These are phyloP conservation scores for Pseudococcus jackbeardsleyi DNA, from an alignment of 2,888 invertebrate species.

Conservation along the genomic window DNA sequence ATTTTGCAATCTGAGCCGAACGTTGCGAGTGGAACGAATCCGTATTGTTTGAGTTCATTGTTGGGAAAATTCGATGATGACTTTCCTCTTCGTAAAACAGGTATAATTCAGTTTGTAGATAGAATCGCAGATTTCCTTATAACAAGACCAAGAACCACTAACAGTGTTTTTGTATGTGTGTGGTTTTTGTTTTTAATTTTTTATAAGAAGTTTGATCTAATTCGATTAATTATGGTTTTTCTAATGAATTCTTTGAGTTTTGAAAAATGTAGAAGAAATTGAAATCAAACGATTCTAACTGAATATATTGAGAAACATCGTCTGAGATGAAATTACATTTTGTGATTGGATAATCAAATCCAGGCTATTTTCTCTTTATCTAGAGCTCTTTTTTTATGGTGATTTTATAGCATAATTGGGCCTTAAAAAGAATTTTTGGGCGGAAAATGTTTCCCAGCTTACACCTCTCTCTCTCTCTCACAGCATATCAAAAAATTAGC, in stretches of 20 bases:
- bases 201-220: background rate
- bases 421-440: too few species aligned
- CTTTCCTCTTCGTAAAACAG: slow-evolving; percentile 95
- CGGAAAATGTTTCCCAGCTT: too few species aligned
- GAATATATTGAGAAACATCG: too few species aligned
- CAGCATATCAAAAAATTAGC: too few species aligned
- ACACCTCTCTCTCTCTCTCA: too few species aligned
- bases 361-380: too few species aligned
- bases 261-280: too few species aligned
- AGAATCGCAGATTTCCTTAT: background rate
- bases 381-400: too few species aligned
- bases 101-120: slow-evolving; percentile 71
- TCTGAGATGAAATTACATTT: too few species aligned
- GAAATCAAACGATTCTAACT: too few species aligned
- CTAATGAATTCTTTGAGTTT: background rate
- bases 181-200: slow-evolving; percentile 7
- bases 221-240: background rate
- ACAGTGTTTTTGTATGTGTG: slow-evolving; percentile 9
- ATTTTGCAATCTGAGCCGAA: slow-evolving; percentile 66
- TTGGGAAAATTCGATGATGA: slow-evolving; percentile 78
- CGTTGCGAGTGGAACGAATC: slow-evolving; percentile 68
- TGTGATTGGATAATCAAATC: too few species aligned
- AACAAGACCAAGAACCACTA: slow-evolving; percentile 13
- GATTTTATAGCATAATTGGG: too few species aligned
- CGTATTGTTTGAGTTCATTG: slow-evolving; percentile 71